These are phyloP conservation scores for Microcebus griseorufus DNA, from an alignment of 2,113 vertebrate genomes.

Conservation along the genomic window DNA sequence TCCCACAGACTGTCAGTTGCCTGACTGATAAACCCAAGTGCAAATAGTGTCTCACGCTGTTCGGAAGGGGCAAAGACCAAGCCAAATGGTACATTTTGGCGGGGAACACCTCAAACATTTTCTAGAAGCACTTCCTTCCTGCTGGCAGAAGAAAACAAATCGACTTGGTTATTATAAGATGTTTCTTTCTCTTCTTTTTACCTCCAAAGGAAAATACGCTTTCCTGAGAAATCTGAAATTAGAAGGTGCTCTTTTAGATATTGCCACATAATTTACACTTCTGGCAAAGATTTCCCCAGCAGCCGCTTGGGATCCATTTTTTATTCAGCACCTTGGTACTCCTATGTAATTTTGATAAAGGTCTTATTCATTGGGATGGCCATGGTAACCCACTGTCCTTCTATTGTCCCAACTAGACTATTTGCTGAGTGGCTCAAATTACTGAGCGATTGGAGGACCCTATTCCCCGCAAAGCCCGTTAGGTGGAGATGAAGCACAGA, in stretches of 20 bases:
- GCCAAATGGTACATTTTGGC: not conserved
- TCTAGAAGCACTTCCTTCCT: conserved; percentile 47
- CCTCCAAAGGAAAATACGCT: conserved; percentile 49
- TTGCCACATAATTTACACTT: conserved; percentile 85
- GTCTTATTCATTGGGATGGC: conserved; percentile 74
- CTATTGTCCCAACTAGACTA: conserved; percentile 55
- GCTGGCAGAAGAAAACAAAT: conserved; percentile 50
- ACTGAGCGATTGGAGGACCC: conserved; percentile 64
- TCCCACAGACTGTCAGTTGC: not conserved
- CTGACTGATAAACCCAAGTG: conserved; percentile 56
- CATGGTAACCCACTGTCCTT: conserved; percentile 53
- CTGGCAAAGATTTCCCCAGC: conserved; percentile 78
- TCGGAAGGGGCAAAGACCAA: conserved; percentile 18
- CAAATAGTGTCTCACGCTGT: not conserved
- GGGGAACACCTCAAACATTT: conserved; percentile 35
- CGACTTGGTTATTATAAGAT: conserved; percentile 25
- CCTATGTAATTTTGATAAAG: conserved; percentile 76
- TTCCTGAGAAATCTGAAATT: conserved; percentile 60
- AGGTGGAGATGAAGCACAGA: conserved; percentile 83
- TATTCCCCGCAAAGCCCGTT: conserved; percentile 83
- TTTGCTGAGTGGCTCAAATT: conserved; percentile 30
- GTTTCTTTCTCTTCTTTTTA: conserved; percentile 56
- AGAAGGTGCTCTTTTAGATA: conserved; percentile 79
- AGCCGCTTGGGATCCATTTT: conserved; percentile 75
- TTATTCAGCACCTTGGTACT: conserved; percentile 71